Base-by-base conservation (phyloP, 2,888 invertebrate genomes). In the Eristalis arbustorum region DNA sequence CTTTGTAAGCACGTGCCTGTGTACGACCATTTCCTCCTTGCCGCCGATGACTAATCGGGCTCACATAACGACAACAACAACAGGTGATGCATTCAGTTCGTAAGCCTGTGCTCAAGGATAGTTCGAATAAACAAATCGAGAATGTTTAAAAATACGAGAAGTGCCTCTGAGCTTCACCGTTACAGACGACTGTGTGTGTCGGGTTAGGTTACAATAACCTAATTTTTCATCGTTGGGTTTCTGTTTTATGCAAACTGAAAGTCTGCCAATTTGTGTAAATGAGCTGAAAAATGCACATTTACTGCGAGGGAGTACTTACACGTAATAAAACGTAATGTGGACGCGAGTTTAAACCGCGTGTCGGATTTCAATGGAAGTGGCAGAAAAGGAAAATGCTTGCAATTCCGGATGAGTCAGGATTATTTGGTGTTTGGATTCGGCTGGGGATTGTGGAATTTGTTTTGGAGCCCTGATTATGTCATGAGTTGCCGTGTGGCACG, bases 351-450 rank as follows among this genome's bases (percentile, higher is more conserved):
- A 25, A 57, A 28, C n/a, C 25, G 66, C 59, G 40, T 37, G 22
- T 80, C 73, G 37, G 68, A 68, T 80, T 73, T 80, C 73, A 74
- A 68, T 62, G 62, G 18, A 49, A 49, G 18, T 49, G 49, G 18
- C 49, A 56, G 56, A 56, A 62, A 40, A 40, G 34, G 22, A 31
- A 18, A 42, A 18, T 37, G 62, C 8, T 25, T 49, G 22, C 14
- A 25, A 66, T 72, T 72, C 49, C 28, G 31, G 28, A 63, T 74
- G 73, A 80, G 80, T 80, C 80, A 80, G 80, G 80, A 73, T 10
- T 56, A 22, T 56, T 4, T 4, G 4, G 10, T 56, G 56, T 56
- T 49, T 49, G 18, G 34, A 37, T 37, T 37, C 2, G 34, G 2
- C 34, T 37, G 10, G 11, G 34, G 5, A 11, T 13, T 37, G 37